A percentile compares a stretch with the other conserved stretches of the same genome.
Conservation (phyloP, 2,797 vertebrate genomes). For the Eulemur rubriventer region DNA sequence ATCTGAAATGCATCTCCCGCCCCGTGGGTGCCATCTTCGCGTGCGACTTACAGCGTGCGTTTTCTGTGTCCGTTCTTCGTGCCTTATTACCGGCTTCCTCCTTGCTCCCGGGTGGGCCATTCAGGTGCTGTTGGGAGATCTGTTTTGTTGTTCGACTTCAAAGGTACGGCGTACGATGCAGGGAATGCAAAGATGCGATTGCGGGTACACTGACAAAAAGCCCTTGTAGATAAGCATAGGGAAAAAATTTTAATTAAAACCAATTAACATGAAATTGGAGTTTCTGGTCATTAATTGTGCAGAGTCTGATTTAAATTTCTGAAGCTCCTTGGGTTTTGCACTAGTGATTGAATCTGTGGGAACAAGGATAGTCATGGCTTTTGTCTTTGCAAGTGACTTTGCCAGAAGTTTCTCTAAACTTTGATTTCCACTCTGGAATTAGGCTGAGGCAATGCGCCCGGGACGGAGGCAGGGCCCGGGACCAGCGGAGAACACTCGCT, state of each 20-base stretch:
- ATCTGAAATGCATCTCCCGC: neutral
- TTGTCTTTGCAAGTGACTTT: conserved; percentile 54
- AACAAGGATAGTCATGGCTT: neutral
- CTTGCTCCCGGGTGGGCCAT: neutral
- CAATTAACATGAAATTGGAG: conserved; percentile 63
- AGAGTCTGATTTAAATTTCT: conserved; percentile 55
- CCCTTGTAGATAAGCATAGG: conserved; percentile 62
- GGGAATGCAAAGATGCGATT: conserved; percentile 50
- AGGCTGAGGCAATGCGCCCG: neutral
- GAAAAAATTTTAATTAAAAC: conserved; percentile 72
- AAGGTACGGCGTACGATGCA: neutral
- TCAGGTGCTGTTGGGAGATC: neutral
- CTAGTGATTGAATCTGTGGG: neutral
- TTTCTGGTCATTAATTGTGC: conserved; percentile 62
- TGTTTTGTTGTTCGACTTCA: conserved; percentile 25
- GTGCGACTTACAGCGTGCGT: neutral
- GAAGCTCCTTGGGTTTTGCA: conserved; percentile 53
- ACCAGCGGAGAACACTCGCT: neutral
- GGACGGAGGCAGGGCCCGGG: neutral
- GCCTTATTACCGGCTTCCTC: neutral
- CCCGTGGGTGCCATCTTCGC: neutral
- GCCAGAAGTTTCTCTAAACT: conserved; percentile 37
- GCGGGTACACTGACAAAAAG: neutral
- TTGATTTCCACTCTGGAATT: conserved; percentile 9
- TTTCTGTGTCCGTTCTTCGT: neutral